A percentile compares a stretch with the other conserved stretches of the same genome.
Conservation (phyloP, 2,113 vertebrate genomes). For the Odobenus rosmarus region DNA sequence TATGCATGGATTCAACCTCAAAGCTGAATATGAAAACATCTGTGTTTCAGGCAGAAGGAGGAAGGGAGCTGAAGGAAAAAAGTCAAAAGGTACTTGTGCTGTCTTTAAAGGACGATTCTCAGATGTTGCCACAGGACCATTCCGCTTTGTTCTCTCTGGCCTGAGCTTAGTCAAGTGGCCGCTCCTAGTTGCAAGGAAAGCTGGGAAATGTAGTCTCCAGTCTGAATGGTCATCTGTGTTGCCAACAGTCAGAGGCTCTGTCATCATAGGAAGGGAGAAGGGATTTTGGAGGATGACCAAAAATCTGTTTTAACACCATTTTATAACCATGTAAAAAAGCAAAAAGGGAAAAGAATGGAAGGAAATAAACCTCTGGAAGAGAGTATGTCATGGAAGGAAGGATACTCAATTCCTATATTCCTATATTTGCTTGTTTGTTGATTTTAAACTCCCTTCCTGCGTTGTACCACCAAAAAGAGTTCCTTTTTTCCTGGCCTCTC, state of each 20-base stretch:
- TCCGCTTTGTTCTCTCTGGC: background rate
- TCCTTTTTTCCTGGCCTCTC: background rate
- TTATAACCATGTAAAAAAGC: background rate
- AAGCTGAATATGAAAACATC: background rate
- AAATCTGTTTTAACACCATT: background rate
- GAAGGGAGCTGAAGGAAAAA: background rate
- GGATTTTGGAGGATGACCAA: background rate
- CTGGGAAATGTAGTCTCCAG: background rate
- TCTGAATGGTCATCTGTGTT: background rate
- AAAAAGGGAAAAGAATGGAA: background rate
- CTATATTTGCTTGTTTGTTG: background rate
- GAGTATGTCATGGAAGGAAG: background rate
- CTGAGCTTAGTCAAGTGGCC: background rate
- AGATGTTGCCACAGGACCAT: background rate
- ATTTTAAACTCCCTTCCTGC: background rate
- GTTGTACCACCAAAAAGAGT: background rate
- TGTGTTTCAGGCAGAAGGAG: background rate
- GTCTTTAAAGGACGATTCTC: background rate
- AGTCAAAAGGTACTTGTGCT: background rate
- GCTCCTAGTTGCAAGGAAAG: background rate
- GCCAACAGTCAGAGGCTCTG: background rate
- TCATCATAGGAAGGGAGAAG: background rate
- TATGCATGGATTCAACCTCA: background rate
- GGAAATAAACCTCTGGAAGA: constrained; percentile 19
- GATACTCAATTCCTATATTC: background rate